Evolutionary conservation across 2,113 vertebrate genomes (phyloP).

Genomic region (Hippopotamus amphibius): DNA sequence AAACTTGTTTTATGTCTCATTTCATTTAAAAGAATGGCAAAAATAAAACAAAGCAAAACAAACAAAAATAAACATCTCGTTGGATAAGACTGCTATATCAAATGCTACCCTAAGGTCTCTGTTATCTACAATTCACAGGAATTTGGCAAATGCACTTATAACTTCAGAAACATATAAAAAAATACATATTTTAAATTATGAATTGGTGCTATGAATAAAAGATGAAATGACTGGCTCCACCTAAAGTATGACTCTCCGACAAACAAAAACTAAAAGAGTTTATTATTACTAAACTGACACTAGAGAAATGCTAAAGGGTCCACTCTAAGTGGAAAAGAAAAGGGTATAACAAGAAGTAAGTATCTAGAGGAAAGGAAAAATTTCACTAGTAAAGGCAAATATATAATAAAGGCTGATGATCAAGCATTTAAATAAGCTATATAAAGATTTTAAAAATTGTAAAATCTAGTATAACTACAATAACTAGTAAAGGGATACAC

Average conservation of each 20-base stretch:
- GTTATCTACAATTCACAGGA: not conserved
- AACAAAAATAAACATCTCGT: not conserved
- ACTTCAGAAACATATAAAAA: not conserved
- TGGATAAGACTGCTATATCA: not conserved
- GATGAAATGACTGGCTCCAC: not conserved
- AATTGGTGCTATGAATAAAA: not conserved
- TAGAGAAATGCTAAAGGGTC: too few species aligned
- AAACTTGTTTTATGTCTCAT: not conserved
- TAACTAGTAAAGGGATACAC: too few species aligned
- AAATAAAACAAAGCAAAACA: not conserved
- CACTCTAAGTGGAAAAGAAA: too few species aligned
- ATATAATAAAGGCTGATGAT: too few species aligned
- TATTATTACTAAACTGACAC: too few species aligned
- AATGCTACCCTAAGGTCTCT: not conserved
- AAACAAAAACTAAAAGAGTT: too few species aligned
- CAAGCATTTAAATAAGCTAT: too few species aligned
- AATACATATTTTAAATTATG: constrained; percentile 15
- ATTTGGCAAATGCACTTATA: not conserved
- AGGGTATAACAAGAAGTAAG: too few species aligned
- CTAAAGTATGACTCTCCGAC: not conserved
- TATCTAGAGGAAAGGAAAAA: too few species aligned
- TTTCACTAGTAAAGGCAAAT: too few species aligned
- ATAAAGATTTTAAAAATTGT: too few species aligned
- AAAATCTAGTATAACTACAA: too few species aligned
- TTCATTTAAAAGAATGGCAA: not conserved